Percentiles rank a stretch among this genome's conserved stretches.
Conservation (phyloP, 2,888 invertebrate species). For the Deilephila elpenor region DNA sequence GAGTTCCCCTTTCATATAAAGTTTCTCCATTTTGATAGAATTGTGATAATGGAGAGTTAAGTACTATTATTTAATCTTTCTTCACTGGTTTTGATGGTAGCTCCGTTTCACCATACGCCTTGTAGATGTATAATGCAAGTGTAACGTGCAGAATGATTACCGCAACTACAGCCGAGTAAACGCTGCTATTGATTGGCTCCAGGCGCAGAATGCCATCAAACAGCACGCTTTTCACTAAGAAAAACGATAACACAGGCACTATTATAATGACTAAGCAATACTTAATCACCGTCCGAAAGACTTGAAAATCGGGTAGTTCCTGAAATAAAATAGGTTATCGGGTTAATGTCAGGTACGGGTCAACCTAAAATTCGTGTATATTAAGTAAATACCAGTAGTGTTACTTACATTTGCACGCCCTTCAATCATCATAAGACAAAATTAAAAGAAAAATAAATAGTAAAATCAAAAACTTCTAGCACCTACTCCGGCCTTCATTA, state of each 20-base stretch:
- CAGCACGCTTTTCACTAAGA: constrained; percentile 87
- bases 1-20: constrained; percentile 79
- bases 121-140: constrained; percentile 90
- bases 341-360: constrained; percentile 29
- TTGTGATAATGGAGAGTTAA: constrained; percentile 35
- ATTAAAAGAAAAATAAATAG: constrained; percentile 59
- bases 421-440: constrained; percentile 80
- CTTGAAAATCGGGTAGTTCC: constrained; percentile 88
- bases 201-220: constrained; percentile 87
- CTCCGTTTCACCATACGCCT: constrained; percentile 88
- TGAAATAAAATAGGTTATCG: constrained; percentile 65
- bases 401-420: constrained; percentile 81
- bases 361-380: constrained; percentile 11
- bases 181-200: constrained; percentile 87
- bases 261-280: constrained; percentile 91
- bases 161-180: constrained; percentile 91
- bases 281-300: constrained; percentile 90
- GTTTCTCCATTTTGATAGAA: constrained; percentile 71
- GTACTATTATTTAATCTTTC: constrained; percentile 65
- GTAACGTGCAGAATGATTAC: constrained; percentile 90
- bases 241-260: constrained; percentile 90
- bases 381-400: constrained; percentile 8
- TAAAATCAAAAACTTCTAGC: constrained; percentile 40
- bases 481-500: constrained; percentile 45
- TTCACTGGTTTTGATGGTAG: constrained; percentile 73